A percentile compares a stretch with the other conserved stretches of the same genome.
Evolutionary conservation across 2,888 invertebrate species (phyloP).

Genomic region (Lepeophtheirus nordmannii): DNA sequence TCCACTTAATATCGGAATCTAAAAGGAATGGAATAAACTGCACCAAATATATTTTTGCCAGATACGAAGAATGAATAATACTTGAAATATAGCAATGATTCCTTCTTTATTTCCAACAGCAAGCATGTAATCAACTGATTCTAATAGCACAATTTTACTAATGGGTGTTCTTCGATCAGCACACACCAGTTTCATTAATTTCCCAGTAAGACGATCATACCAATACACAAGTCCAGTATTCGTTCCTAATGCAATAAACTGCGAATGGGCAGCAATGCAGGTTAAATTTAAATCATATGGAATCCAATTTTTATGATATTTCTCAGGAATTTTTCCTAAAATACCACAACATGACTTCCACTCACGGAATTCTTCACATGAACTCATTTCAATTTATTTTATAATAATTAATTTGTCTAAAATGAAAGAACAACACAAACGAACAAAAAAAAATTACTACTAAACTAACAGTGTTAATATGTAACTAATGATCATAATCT

Average conservation of each 20-base stretch:
- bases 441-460: not conserved
- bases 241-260: slow-evolving; percentile 67
- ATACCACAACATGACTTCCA: slow-evolving; percentile 63
- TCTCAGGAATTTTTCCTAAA: slow-evolving; percentile 55
- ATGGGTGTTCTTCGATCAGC: slow-evolving; percentile 4
- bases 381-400: slow-evolving; percentile 5
- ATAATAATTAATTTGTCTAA: not conserved
- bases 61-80: not conserved
- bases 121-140: slow-evolving; percentile 8
- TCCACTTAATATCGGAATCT: not conserved
- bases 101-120: slow-evolving; percentile 10
- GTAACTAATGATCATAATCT: not conserved
- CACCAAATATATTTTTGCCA: no score
- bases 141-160: not conserved
- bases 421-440: not conserved
- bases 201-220: slow-evolving; percentile 43
- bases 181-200: not conserved
- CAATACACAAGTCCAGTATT: slow-evolving; percentile 75
- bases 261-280: slow-evolving; percentile 61
- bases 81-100: slow-evolving; percentile 5
- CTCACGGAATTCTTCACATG: slow-evolving; percentile 42
- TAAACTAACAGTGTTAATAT: not conserved
- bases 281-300: slow-evolving; percentile 57
- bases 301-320: slow-evolving; percentile 56
- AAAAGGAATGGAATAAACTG: not conserved